Evolutionary conservation across 2,113 vertebrate species (phyloP).

Genomic region (Symphodus melops): DNA sequence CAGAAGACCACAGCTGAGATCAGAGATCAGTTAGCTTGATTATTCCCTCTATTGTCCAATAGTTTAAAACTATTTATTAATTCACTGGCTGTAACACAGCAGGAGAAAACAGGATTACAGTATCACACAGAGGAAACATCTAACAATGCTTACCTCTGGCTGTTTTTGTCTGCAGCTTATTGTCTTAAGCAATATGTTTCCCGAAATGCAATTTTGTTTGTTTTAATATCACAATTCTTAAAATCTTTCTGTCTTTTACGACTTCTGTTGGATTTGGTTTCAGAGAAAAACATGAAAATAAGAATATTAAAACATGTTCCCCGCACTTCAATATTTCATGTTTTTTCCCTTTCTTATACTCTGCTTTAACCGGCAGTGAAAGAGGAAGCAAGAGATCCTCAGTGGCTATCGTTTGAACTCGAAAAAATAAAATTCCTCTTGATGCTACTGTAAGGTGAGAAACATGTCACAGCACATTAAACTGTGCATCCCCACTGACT

Average conservation of each 20-base stretch:
- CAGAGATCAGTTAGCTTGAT: background rate
- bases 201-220: background rate
- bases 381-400: slow-evolving; percentile 1
- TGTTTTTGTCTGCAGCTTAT: background rate
- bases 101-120: background rate
- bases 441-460: slow-evolving; percentile 11
- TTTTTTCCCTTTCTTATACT: background rate
- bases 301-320: background rate
- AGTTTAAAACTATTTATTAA: slow-evolving; percentile 5
- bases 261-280: background rate
- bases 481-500: slow-evolving; percentile 8
- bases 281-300: no score
- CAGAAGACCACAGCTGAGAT: background rate
- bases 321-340: background rate
- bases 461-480: slow-evolving; percentile 21
- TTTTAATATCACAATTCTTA: background rate
- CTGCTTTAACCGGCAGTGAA: background rate
- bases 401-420: slow-evolving; percentile 6
- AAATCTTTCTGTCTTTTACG: background rate
- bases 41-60: background rate
- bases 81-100: background rate
- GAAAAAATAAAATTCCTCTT: background rate
- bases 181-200: background rate
- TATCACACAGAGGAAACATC: background rate
- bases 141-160: background rate